Percentiles rank a stretch among this genome's conserved stretches.
Conservation (phyloP, 2,113 vertebrate genomes). For the Piaya cayana region DNA sequence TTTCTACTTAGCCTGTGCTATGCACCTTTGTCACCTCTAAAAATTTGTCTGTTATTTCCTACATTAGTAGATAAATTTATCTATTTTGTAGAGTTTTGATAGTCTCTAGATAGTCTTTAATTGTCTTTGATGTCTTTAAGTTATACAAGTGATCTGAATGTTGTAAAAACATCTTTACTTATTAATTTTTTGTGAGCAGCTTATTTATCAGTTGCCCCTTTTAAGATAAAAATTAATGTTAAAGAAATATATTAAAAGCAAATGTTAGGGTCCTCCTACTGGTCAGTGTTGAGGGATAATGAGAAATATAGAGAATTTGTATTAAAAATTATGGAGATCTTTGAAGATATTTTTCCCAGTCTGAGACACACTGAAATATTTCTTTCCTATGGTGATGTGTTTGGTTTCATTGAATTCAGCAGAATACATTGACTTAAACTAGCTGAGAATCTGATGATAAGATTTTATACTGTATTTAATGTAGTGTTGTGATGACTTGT, state of each 20-base stretch:
- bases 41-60: neutral
- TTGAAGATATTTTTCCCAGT: neutral
- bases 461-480: neutral
- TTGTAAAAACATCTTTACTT: neutral
- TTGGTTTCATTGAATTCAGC: neutral
- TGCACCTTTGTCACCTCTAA: too few relatives aligned
- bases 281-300: neutral
- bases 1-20: neutral
- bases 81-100: neutral
- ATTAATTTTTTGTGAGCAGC: neutral
- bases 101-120: neutral
- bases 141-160: neutral
- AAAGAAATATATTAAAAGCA: neutral
- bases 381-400: neutral
- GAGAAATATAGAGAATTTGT: neutral
- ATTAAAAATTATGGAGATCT: neutral
- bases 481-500: neutral
- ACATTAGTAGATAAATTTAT: neutral
- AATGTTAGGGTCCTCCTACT: neutral
- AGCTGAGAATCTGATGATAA: neutral
- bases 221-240: neutral
- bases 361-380: neutral
- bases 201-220: neutral
- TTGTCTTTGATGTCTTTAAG: neutral
- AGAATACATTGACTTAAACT: neutral